Evolutionary conservation across 2,113 vertebrate species (phyloP), one percentile per base, ranked within the genome.

Genomic region (Seriola aureovittata): DNA sequence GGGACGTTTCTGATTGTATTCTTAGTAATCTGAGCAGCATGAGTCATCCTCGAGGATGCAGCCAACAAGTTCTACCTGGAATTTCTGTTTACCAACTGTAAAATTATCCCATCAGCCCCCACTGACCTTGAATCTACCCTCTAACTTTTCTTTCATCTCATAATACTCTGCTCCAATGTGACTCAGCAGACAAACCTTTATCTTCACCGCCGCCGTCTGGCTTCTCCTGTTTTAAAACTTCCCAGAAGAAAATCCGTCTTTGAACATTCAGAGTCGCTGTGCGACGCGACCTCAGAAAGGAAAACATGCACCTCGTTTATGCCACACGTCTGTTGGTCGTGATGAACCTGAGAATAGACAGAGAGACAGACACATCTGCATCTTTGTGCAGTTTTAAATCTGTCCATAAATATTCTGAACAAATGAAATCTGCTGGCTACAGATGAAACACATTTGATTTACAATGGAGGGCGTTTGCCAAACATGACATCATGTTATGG

Each of bases 381-480:
- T 21, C 21, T 68, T 34, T 19, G 23, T 82, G n/a, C n/a, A 14
- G 48, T 81, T 77, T 87, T 44, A 89, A 78, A 85, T 59, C 62
- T 42, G 72, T 21, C 23, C 66, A 71, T 48, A 11, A 59, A 85
- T 59, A 34, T 14, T 14, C 78, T 7, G 62, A 69, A 44, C 77
- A 86, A 90, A 89, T 90, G 50, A 8, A 54, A 91, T 91, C 82
- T 82, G 40, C 44, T 59, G 62, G 50, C 69, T 57, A 77, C 71
- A 36, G 80, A 89, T 84, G 71, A 85, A 78, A 85, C 55, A 75
- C 62, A 91, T 90, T 88, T 25, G 75, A 84, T 89, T 89, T 90
- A 91, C 66, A 81, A 29, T 29, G 69, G 87, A 75, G 79, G 74
- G 74, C 66, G 78, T 68, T 81, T 82, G 40, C 69, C 50, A 70